Evolutionary conservation across 2,797 vertebrate genomes (phyloP).

Genomic region (Poecilia picta): DNA sequence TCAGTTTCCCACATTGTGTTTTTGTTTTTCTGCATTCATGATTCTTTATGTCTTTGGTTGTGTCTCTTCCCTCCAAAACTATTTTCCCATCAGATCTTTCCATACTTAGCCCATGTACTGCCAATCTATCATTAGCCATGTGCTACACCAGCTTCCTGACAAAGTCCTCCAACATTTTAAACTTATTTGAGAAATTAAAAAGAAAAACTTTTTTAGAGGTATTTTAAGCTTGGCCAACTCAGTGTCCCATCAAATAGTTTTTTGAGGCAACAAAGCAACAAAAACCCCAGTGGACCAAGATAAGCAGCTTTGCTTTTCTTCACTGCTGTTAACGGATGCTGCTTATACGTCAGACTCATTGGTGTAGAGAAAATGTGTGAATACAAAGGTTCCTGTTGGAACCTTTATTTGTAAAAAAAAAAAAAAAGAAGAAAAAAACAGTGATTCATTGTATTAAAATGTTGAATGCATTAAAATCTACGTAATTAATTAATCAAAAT

Average conservation of each 20-base stretch:
- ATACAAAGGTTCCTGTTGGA: not conserved
- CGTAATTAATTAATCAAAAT: too few species aligned
- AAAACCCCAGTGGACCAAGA: not conserved
- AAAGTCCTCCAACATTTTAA: not conserved
- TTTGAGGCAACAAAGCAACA: not conserved
- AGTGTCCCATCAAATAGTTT: not conserved
- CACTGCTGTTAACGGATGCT: not conserved
- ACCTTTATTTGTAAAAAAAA: too few species aligned
- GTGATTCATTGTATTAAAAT: too few species aligned
- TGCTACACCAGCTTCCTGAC: not conserved
- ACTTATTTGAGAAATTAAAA: not conserved
- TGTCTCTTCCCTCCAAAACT: not conserved
- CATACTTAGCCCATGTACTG: not conserved
- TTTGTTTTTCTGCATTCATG: not conserved
- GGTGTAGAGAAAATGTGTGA: not conserved
- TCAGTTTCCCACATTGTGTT: not conserved
- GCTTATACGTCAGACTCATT: not conserved
- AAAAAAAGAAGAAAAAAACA: too few species aligned
- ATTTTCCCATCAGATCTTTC: not conserved
- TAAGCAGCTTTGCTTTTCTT: not conserved
- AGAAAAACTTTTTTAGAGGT: not conserved
- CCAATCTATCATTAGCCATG: not conserved
- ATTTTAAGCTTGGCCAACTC: not conserved
- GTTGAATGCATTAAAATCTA: too few species aligned
- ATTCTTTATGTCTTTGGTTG: not conserved